Base-by-base conservation (phyloP, 1,140 invertebrate genomes). In the Ctenoplectra terminalis region DNA sequence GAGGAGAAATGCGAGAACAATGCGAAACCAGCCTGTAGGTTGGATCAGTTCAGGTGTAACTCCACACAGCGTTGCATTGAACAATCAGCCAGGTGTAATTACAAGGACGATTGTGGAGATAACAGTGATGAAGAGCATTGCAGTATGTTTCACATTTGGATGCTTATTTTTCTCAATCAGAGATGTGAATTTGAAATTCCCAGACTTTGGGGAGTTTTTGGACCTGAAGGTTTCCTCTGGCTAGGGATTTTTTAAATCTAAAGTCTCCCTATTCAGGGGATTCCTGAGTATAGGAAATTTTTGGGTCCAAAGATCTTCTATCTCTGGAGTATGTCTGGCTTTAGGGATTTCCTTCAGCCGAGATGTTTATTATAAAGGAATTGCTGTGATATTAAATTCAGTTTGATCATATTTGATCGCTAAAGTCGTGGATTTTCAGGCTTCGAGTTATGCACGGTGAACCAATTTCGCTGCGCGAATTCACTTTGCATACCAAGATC, bases 401-500 rank as follows among this genome's bases (percentile, higher is more conserved):
- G 8, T 52, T n/a, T 1, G 6, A n/a, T n/a, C 8, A n/a, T 52
- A 52, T n/a, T n/a, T 6, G 1, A 11, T 37, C 2, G 9, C 7
- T 34, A 31, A 31, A 46, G n/a, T 52, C 15, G 31, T n/a, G 43
- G 34, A 66, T 70, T 60, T 46, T 7, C 31, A 88, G 98, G 96
- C 94, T 99, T 99, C 91, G 97, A 97, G 2, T 95, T 97, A 0
- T 99, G 99, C 93, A 96, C 97, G 87, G 96, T 96, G 64, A 97
- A 97, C 13, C 98, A 99, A 94, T 99, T 99, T 92, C 95, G 97
- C 34, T 99, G 99, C 94, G 96, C 96, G 54, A 99, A 99, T 92
- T 97, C 98, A 8, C 94, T 98, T 23, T 99, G 99, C 93, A 98
- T 99, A 73, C 98, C 98, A 0, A 95, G 95, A 17, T 96, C 95